phyloP scores from a whole-genome alignment of 2,113 vertebrate species.

The Phyllostomus discolor region DNA sequence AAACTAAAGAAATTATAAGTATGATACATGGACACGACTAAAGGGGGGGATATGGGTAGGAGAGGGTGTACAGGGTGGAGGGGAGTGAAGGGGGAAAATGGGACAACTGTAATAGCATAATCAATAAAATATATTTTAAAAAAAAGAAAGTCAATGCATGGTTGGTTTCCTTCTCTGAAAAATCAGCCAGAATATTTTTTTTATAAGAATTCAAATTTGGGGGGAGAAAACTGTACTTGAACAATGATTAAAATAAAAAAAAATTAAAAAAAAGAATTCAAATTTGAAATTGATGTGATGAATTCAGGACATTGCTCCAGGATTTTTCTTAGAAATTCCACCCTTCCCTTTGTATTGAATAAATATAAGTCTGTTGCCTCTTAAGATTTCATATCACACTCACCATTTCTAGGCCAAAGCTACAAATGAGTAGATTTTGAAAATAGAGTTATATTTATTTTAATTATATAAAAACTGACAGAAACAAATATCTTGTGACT shows the following conservation, averaged over 20 bases:
- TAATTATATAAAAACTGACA: slow-evolving; percentile 3
- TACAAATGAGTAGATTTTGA: neutral
- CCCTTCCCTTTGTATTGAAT: neutral
- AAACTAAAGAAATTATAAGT: too few species aligned
- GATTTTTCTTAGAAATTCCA: slow-evolving; percentile 9
- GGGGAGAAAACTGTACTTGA: too few species aligned
- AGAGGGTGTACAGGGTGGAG: too few species aligned
- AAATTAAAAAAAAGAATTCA: neutral
- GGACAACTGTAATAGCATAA: too few species aligned
- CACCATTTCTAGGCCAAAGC: neutral
- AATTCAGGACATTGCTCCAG: neutral
- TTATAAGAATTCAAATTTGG: neutral
- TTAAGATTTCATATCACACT: neutral
- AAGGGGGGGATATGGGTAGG: too few species aligned
- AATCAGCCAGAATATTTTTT: neutral
- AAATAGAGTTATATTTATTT: slow-evolving; percentile 3
- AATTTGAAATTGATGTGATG: slow-evolving; percentile 18
- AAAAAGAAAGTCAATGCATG: neutral
- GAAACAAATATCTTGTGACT: slow-evolving; percentile 6
- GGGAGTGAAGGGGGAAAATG: too few species aligned
- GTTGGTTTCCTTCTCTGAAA: slow-evolving; percentile 5
- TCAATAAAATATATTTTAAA: too few species aligned
- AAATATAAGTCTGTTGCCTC: neutral
- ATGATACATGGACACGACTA: too few species aligned
- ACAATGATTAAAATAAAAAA: too few species aligned